Conservation (phyloP, 2,113 vertebrate species). For the Coregonus clupeaformis region DNA sequence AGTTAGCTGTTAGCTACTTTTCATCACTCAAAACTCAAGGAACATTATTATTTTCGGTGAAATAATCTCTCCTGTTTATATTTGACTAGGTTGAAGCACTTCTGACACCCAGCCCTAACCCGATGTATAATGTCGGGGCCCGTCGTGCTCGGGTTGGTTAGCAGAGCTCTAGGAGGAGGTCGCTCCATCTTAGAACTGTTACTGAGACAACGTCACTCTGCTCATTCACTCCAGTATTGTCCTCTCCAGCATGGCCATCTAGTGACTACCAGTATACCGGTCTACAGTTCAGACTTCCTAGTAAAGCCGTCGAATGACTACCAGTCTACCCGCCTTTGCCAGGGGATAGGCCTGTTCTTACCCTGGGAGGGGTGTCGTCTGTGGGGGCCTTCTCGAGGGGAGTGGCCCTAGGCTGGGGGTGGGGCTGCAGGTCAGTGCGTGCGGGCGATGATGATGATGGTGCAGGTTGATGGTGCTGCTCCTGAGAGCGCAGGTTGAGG, state of each 20-base stretch:
- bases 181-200: no score
- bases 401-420: slow-evolving; percentile 82
- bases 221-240: neutral
- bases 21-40: no score
- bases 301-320: neutral
- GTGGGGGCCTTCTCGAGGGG: slow-evolving; percentile 79
- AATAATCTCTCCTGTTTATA: no score
- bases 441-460: slow-evolving; percentile 64
- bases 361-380: slow-evolving; percentile 91
- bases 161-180: no score
- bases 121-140: no score
- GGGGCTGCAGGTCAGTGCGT: slow-evolving; percentile 87
- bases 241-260: neutral
- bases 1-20: no score
- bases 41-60: no score
- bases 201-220: no score
- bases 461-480: slow-evolving; percentile 35
- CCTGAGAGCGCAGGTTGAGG: slow-evolving; percentile 38
- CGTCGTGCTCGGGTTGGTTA: no score
- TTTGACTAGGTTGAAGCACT: no score
- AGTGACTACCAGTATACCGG: neutral
- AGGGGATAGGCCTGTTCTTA: slow-evolving; percentile 74
- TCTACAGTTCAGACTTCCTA: neutral
- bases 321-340: neutral
- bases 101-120: no score